Evolutionary conservation across 2,888 invertebrate species (phyloP).

Genomic region (Amphipoea oculea): DNA sequence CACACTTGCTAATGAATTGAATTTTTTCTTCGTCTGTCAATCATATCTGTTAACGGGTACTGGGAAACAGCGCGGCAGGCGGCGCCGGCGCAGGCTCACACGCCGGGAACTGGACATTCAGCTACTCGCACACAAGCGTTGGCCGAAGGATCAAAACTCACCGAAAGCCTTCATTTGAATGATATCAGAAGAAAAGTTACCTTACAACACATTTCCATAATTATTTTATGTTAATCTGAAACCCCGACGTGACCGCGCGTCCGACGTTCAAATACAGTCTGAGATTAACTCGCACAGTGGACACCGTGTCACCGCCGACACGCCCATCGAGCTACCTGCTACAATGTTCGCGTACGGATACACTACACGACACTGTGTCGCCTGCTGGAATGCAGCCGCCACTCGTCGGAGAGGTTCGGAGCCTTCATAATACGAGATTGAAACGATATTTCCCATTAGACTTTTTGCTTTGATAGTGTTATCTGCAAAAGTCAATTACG

Average conservation of each 20-base stretch:
- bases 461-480: conserved; percentile 58
- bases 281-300: neutral
- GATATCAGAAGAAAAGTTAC: conserved; percentile 2
- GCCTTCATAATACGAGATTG: conserved; percentile 45
- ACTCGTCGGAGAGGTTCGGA: conserved; percentile 10
- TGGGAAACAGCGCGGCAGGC: conserved; percentile 43
- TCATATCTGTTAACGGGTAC: conserved; percentile 71
- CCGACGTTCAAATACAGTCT: neutral
- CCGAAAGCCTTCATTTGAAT: conserved; percentile 1
- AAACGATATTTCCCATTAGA: conserved; percentile 52
- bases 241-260: conserved; percentile 1
- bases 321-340: conserved; percentile 7
- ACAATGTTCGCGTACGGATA: neutral
- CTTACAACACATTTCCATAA: conserved; percentile 8
- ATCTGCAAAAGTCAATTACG: conserved; percentile 60
- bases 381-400: conserved; percentile 43
- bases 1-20: conserved; percentile 72
- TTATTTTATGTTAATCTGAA: conserved; percentile 21
- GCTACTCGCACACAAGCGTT: neutral
- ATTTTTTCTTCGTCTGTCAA: conserved; percentile 74
- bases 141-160: neutral
- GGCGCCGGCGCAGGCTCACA: conserved; percentile 59
- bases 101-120: conserved; percentile 13
- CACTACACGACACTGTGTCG: conserved; percentile 35
- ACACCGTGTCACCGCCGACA: conserved; percentile 30